These are phyloP conservation scores for Gadus chalcogrammus DNA, from an alignment of 2,113 vertebrate species.

Conservation along the genomic window DNA sequence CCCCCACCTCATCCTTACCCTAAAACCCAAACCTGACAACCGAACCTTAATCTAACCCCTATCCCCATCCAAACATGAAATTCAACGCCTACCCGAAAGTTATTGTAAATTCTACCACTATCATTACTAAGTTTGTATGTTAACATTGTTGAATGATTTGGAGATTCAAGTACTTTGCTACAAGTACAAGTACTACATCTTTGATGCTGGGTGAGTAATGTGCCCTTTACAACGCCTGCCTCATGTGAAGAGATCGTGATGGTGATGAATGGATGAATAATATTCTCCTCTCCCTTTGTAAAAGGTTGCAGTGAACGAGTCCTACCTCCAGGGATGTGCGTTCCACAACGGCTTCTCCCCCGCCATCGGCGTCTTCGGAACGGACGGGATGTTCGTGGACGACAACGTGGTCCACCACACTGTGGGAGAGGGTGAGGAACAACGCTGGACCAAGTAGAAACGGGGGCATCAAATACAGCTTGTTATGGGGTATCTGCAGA, in stretches of 20 bases:
- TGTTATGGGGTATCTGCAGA: no score
- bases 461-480: no score
- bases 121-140: no score
- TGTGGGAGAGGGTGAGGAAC: slow-evolving; percentile 78
- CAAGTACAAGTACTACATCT: no score
- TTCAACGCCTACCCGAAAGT: no score
- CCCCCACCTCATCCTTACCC: neutral
- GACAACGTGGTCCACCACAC: slow-evolving; percentile 81
- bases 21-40: neutral
- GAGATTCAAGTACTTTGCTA: no score
- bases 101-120: no score
- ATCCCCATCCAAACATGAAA: no score
- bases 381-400: slow-evolving; percentile 72
- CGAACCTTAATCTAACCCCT: no score
- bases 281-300: neutral
- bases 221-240: neutral
- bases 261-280: neutral
- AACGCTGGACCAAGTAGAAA: no score
- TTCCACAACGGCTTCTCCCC: slow-evolving; percentile 83
- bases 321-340: slow-evolving; percentile 78
- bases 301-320: slow-evolving; percentile 62
- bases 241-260: neutral
- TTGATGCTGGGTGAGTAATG: no score
- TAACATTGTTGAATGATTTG: no score
- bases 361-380: slow-evolving; percentile 80